Evolutionary conservation across 2,113 vertebrate genomes (phyloP).

Genomic region (Vombatus ursinus): DNA sequence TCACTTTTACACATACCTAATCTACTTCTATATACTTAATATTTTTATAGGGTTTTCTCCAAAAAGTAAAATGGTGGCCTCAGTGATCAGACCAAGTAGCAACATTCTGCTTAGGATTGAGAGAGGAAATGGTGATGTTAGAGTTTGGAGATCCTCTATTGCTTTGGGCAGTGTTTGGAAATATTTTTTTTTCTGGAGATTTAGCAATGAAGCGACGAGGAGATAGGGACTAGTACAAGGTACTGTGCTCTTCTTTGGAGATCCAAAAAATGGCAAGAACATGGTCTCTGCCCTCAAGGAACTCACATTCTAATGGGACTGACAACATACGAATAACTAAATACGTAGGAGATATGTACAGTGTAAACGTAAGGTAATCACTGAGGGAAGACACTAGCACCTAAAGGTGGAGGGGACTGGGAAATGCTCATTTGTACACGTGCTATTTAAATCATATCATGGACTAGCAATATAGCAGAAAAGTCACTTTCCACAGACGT

Average conservation of each 20-base stretch:
- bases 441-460: conserved; percentile 85
- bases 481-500: not conserved
- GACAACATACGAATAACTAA: not conserved
- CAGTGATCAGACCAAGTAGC: not conserved
- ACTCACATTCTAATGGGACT: not conserved
- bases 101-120: not conserved
- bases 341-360: not conserved
- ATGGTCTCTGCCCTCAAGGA: not conserved
- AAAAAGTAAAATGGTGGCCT: not conserved
- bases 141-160: not conserved
- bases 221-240: not conserved
- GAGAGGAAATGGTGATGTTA: not conserved
- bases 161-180: not conserved
- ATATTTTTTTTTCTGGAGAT: not conserved
- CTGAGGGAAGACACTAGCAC: not conserved
- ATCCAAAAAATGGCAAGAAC: not conserved
- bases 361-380: not conserved
- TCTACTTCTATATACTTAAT: not conserved
- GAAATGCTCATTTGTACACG: conserved; percentile 50
- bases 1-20: not conserved
- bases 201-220: not conserved
- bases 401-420: not conserved
- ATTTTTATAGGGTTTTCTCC: not conserved
- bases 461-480: not conserved
- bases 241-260: not conserved